Evolutionary conservation across 1,140 invertebrate species (phyloP).

Genomic region (Atta texana): DNA sequence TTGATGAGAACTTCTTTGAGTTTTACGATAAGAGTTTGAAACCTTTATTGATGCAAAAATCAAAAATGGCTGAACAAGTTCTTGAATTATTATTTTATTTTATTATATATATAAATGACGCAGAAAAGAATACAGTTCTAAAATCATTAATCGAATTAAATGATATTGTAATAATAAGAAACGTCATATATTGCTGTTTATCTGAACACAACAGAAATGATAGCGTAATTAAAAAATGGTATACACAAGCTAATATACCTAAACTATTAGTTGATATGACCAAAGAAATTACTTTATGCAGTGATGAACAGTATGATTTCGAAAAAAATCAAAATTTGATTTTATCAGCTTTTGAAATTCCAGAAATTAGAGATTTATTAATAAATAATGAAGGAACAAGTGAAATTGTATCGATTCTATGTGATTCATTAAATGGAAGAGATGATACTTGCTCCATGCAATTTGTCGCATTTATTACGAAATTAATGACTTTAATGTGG

Average conservation of each 20-base stretch:
- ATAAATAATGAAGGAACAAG: constrained; percentile 86
- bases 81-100: constrained; percentile 88
- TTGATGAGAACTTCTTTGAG: constrained; percentile 79
- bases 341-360: constrained; percentile 75
- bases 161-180: constrained; percentile 71
- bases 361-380: constrained; percentile 82
- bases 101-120: constrained; percentile 84
- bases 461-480: constrained; percentile 71
- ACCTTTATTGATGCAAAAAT: constrained; percentile 83
- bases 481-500: constrained; percentile 75
- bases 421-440: constrained; percentile 66
- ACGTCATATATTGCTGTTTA: constrained; percentile 77
- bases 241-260: constrained; percentile 64
- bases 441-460: constrained; percentile 60
- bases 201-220: constrained; percentile 84
- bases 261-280: constrained; percentile 68
- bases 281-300: constrained; percentile 57
- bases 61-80: constrained; percentile 83
- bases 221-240: constrained; percentile 86
- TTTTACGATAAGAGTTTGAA: constrained; percentile 86
- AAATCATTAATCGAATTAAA: constrained; percentile 83
- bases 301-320: constrained; percentile 34
- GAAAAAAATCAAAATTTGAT: constrained; percentile 75
- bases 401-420: constrained; percentile 84
- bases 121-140: constrained; percentile 86